phyloP scores from a whole-genome alignment of 2,888 invertebrate species.

The Agelastica alni region DNA sequence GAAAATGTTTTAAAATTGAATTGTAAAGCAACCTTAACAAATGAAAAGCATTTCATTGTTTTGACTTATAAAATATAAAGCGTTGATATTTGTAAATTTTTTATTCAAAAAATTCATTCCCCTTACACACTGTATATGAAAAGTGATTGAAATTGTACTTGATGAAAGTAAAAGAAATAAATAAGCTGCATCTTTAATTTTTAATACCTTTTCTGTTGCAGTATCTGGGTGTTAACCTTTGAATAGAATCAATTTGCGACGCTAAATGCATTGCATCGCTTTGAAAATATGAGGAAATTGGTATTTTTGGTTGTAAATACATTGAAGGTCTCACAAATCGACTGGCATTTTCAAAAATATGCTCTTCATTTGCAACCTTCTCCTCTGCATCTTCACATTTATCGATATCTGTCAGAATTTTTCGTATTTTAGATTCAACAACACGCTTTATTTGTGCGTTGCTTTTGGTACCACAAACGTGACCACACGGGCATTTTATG shows the following conservation, averaged over 20 bases:
- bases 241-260: constrained; percentile 45
- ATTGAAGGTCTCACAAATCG: constrained; percentile 24
- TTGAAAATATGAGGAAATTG: constrained; percentile 25
- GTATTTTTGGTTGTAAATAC: constrained; percentile 32
- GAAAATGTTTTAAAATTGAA: no score
- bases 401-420: constrained; percentile 33
- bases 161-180: no score
- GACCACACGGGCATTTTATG: constrained; percentile 63
- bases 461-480: constrained; percentile 56
- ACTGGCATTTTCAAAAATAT: constrained; percentile 24
- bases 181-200: no score
- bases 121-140: no score
- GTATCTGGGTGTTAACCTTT: constrained; percentile 52
- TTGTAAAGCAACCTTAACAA: no score
- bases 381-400: constrained; percentile 32
- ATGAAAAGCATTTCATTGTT: no score
- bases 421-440: constrained; percentile 34
- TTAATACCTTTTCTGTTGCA: constrained; percentile 55
- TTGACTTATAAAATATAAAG: no score
- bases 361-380: constrained; percentile 25
- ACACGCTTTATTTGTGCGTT: constrained; percentile 36
- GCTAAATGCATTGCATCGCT: constrained; percentile 26
- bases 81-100: no score
- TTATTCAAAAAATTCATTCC: no score
- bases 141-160: no score